Conservation (phyloP, 1,140 invertebrate species). For the Luehdorfia chinensis region DNA sequence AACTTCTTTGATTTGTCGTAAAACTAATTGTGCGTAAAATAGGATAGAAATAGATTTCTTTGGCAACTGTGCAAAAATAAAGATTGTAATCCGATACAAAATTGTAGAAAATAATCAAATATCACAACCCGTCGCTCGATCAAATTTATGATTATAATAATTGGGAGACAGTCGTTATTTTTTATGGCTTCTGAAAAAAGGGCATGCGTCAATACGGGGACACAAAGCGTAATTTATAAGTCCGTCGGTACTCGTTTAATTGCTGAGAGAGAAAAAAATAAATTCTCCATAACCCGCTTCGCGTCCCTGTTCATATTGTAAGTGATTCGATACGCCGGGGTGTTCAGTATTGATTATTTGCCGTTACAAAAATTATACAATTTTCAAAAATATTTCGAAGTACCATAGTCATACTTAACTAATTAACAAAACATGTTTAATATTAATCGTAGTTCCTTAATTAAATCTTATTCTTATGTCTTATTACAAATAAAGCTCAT, state of each 20-base stretch:
- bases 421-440: too few relatives aligned
- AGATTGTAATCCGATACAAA: too few relatives aligned
- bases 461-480: too few relatives aligned
- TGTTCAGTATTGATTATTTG: constrained; percentile 17
- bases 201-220: constrained; percentile 54
- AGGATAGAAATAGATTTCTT: too few relatives aligned
- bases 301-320: constrained; percentile 41
- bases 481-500: too few relatives aligned
- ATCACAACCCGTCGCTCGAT: constrained; percentile 14
- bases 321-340: constrained; percentile 38
- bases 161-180: constrained; percentile 63
- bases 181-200: constrained; percentile 65
- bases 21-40: too few relatives aligned
- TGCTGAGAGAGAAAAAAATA: constrained; percentile 31
- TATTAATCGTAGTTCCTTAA: too few relatives aligned
- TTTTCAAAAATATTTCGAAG: too few relatives aligned
- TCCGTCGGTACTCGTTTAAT: constrained; percentile 42
- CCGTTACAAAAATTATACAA: too few relatives aligned
- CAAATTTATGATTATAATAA: constrained; percentile 60
- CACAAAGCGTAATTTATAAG: constrained; percentile 62
- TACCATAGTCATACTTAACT: too few relatives aligned
- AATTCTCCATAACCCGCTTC: constrained; percentile 17
- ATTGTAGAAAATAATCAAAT: constrained; percentile 7
- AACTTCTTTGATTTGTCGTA: too few relatives aligned
- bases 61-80: too few relatives aligned